A percentile compares a stretch with the other conserved stretches of the same genome.
phyloP scores from a whole-genome alignment of 2,113 vertebrate species.

The Ceuthmochares aereus region DNA sequence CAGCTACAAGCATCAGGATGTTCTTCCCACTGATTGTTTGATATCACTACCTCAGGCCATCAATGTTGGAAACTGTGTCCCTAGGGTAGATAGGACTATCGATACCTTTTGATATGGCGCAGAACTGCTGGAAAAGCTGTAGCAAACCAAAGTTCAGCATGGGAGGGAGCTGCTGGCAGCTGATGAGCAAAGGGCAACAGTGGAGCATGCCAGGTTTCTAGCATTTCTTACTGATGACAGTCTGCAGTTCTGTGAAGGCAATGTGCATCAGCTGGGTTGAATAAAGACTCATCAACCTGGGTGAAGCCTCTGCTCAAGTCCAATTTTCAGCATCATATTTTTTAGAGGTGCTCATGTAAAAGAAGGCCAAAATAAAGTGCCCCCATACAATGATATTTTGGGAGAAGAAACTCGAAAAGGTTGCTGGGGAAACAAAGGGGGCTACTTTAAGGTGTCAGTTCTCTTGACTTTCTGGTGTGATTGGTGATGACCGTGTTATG shows the following conservation, averaged over 20 bases:
- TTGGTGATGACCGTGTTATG: neutral
- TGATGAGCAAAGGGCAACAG: constrained; percentile 31
- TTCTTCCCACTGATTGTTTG: neutral
- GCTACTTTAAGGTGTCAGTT: neutral
- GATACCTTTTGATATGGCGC: neutral
- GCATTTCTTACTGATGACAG: neutral
- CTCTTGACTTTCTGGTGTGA: too few species aligned
- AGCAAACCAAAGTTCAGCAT: neutral
- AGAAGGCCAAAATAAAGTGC: neutral
- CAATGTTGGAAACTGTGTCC: neutral
- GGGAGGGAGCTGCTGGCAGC: neutral
- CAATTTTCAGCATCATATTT: accelerated
- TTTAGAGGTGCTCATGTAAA: neutral
- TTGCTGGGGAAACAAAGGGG: accelerated
- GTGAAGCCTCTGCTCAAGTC: neutral
- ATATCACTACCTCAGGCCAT: neutral
- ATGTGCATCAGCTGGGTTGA: neutral
- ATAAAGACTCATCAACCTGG: neutral
- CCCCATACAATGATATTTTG: neutral
- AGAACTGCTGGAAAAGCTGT: neutral
- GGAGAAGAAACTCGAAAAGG: neutral
- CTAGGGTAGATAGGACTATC: neutral
- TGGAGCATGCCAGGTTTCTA: neutral
- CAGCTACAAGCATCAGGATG: neutral
- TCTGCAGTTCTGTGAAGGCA: neutral